Conservation (phyloP, 2,888 invertebrate genomes). For the Proisotoma minuta region DNA sequence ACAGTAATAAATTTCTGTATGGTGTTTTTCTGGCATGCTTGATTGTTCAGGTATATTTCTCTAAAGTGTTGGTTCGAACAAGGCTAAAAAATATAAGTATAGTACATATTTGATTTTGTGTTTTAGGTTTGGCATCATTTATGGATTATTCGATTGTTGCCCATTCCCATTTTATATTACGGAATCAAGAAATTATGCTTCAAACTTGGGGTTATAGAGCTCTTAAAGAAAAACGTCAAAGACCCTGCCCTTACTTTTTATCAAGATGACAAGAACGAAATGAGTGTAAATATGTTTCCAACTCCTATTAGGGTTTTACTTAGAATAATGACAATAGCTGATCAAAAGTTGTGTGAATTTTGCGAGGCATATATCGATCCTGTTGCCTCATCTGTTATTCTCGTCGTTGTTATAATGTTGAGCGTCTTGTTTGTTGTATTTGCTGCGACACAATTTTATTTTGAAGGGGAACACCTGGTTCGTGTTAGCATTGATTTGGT, state of each 20-base stretch:
- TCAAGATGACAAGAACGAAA: constrained; percentile 20
- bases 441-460: constrained; percentile 81
- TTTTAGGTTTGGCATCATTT: constrained; percentile 70
- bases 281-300: constrained; percentile 48
- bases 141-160: constrained; percentile 71
- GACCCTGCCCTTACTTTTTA: constrained; percentile 30
- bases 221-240: constrained; percentile 22
- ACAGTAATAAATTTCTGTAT: constrained; percentile 69
- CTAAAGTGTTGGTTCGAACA: not conserved
- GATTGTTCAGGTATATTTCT: constrained; percentile 59
- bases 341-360: constrained; percentile 37
- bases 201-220: constrained; percentile 31
- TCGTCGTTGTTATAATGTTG: constrained; percentile 75
- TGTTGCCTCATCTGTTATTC: constrained; percentile 78
- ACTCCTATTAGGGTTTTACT: constrained; percentile 60
- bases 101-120: not conserved
- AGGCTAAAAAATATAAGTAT: not conserved
- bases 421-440: constrained; percentile 74
- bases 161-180: constrained; percentile 71
- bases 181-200: constrained; percentile 54
- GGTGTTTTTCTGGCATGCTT: constrained; percentile 74
- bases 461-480: constrained; percentile 86
- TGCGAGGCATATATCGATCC: constrained; percentile 66
- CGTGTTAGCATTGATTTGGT: constrained; percentile 64
- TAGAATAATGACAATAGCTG: constrained; percentile 58